These are phyloP conservation scores for Helarctos malayanus DNA, from an alignment of 2,797 vertebrate species.

Conservation along the genomic window DNA sequence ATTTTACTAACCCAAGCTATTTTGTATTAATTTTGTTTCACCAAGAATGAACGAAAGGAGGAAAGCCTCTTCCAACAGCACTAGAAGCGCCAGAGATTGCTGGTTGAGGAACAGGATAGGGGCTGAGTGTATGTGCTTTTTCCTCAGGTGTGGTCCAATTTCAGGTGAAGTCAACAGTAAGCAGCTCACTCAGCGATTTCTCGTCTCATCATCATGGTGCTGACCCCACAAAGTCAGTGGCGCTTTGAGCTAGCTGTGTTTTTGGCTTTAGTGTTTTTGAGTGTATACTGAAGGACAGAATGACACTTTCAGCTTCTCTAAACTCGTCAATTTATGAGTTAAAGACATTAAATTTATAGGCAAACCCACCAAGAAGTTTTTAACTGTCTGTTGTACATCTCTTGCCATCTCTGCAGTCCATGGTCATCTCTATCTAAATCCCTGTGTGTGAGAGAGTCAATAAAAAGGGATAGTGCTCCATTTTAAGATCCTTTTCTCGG, in stretches of 20 bases:
- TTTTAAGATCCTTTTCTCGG: neutral
- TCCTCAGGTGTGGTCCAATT: neutral
- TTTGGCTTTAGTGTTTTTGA: neutral
- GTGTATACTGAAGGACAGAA: neutral
- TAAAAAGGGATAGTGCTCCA: neutral
- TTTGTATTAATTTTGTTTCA: neutral
- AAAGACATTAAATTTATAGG: neutral
- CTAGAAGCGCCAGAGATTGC: neutral
- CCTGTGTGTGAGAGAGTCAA: neutral
- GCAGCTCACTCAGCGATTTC: neutral
- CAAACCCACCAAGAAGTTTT: neutral
- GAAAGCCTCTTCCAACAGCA: neutral
- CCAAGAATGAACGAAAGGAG: neutral
- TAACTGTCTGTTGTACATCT: neutral
- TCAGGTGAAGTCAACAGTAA: neutral
- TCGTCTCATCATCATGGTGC: neutral
- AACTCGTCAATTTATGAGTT: neutral
- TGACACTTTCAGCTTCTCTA: neutral
- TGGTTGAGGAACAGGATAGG: fast-evolving
- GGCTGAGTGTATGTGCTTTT: neutral
- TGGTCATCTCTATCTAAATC: neutral
- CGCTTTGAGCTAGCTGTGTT: neutral
- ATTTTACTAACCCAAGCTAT: neutral
- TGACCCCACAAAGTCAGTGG: neutral
- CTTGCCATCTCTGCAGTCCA: neutral